phyloP scores from a whole-genome alignment of 2,797 vertebrate species.

The Microchirus variegatus region DNA sequence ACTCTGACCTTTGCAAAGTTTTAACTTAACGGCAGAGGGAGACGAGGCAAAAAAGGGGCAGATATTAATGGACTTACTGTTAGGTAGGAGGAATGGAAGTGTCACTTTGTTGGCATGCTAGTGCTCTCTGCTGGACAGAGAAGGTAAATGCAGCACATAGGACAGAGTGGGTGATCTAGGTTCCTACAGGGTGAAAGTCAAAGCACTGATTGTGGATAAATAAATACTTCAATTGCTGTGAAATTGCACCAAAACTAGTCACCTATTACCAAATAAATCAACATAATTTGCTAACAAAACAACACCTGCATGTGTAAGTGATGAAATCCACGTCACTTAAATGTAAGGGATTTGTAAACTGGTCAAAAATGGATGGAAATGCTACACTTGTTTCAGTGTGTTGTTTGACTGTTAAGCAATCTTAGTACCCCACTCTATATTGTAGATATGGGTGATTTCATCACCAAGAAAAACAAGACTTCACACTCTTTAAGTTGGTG shows the following conservation, averaged over 20 bases:
- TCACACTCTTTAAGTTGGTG: no score
- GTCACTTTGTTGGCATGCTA: conserved; percentile 35
- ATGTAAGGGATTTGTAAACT: background rate
- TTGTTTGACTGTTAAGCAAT: background rate
- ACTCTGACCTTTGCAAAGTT: background rate
- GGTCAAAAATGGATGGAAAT: background rate
- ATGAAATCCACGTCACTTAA: no score
- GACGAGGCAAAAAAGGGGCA: conserved; percentile 13
- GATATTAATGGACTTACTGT: background rate
- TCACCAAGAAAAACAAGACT: no score
- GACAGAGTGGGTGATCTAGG: background rate
- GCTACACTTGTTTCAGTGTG: no score
- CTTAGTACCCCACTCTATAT: background rate
- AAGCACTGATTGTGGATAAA: background rate
- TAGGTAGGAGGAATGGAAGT: background rate
- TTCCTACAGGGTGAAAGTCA: conserved; percentile 3
- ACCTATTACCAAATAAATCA: no score
- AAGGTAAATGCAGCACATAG: conserved; percentile 19
- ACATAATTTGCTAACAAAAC: conserved; percentile 4
- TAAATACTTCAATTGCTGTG: conserved; percentile 11
- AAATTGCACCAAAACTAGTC: background rate
- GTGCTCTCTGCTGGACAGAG: conserved; percentile 64
- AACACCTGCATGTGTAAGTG: background rate
- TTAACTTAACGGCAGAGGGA: conserved; percentile 51
- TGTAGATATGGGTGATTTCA: background rate